Percentiles rank a stretch among this genome's conserved stretches.
Evolutionary conservation across 1,140 invertebrate species (phyloP).

Genomic region (Brachionus paranguensis): DNA sequence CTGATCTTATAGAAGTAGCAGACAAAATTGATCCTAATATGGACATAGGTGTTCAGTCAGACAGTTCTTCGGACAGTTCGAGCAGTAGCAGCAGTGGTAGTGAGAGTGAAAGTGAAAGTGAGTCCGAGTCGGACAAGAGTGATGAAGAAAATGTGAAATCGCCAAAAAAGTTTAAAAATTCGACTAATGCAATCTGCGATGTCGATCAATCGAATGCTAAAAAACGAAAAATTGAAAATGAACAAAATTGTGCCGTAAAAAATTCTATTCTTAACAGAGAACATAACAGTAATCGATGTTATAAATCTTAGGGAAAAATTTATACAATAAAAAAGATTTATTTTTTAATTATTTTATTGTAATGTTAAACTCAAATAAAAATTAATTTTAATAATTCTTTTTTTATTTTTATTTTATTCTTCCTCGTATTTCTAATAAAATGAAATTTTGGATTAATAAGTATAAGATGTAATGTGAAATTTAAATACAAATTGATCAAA

Average conservation of each 20-base stretch:
- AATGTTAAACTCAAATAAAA: neutral
- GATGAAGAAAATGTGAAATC: neutral
- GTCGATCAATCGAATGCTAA: neutral
- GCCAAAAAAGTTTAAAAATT: neutral
- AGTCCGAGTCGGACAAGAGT: neutral
- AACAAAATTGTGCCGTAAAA: constrained; percentile 31
- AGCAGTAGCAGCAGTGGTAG: constrained; percentile 68
- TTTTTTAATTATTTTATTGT: neutral
- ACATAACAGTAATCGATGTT: neutral
- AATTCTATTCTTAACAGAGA: constrained; percentile 2
- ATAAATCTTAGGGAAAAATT: neutral
- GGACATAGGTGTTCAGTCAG: constrained; percentile 83
- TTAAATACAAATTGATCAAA: neutral
- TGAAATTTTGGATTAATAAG: neutral
- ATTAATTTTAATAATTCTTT: neutral
- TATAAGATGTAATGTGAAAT: no score
- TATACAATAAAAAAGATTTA: no score
- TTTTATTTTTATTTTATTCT: neutral
- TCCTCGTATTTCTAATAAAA: no score
- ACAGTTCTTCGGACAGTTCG: constrained; percentile 82
- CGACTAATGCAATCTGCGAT: neutral
- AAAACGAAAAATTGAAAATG: constrained; percentile 2
- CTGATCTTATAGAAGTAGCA: constrained; percentile 74
- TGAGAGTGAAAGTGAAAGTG: constrained; percentile 44
- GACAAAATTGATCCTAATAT: constrained; percentile 76